Percentiles rank a stretch among this genome's conserved stretches.
These are phyloP conservation scores for Noctua comes DNA, from an alignment of 2,888 invertebrate species.

Conservation along the genomic window DNA sequence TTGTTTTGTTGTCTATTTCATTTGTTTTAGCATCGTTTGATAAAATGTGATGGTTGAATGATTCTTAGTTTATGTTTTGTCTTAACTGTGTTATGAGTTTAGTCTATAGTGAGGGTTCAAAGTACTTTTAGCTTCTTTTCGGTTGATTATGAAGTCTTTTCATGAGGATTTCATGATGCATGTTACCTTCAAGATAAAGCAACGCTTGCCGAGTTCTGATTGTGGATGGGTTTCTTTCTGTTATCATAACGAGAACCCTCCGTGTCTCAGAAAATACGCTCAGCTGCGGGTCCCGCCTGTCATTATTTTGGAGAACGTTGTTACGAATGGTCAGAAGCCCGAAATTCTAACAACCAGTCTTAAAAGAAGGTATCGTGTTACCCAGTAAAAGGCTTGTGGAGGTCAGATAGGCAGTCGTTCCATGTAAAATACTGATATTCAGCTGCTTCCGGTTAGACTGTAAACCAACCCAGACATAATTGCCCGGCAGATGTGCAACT, in stretches of 20 bases:
- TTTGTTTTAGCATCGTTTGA: neutral
- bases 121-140: neutral
- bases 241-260: neutral
- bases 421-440: neutral
- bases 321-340: no score
- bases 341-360: neutral
- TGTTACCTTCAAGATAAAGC: neutral
- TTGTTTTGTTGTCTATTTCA: conserved; percentile 11
- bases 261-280: neutral
- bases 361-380: neutral
- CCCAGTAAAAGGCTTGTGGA: neutral
- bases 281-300: neutral
- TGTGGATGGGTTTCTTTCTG: neutral
- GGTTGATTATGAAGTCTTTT: neutral
- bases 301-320: neutral
- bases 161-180: neutral
- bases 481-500: neutral
- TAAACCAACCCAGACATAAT: neutral
- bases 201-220: neutral
- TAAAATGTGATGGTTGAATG: neutral
- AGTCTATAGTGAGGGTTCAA: neutral
- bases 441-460: neutral
- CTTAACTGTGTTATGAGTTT: neutral
- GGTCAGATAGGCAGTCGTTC: neutral
- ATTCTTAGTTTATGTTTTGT: neutral